Evolutionary conservation across 2,113 vertebrate genomes (phyloP).

Genomic region (Carassius gibelio): DNA sequence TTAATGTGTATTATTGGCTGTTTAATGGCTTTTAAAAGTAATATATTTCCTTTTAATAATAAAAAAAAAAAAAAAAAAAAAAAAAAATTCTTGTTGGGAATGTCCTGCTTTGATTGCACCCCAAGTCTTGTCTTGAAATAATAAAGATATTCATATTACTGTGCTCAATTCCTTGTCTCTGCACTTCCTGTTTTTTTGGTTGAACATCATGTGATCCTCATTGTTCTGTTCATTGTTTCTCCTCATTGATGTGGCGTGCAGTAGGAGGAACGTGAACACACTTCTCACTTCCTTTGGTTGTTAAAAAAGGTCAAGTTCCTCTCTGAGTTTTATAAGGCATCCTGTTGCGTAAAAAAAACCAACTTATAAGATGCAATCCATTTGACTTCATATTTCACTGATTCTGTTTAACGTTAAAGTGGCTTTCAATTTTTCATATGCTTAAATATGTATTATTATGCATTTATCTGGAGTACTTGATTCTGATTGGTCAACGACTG

Average conservation of each 20-base stretch:
- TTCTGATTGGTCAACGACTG: background rate
- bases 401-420: background rate
- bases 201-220: background rate
- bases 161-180: background rate
- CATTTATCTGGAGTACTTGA: background rate
- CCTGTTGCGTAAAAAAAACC: background rate
- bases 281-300: background rate
- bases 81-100: background rate
- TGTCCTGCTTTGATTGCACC: background rate
- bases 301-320: background rate
- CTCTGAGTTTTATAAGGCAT: background rate
- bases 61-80: no score
- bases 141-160: background rate
- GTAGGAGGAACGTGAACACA: background rate
- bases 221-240: no score
- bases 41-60: no score
- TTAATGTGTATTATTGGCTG: no score
- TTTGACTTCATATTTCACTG: background rate
- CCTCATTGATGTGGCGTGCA: background rate
- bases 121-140: no score
- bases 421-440: background rate
- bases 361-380: background rate
- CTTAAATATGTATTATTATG: no score
- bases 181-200: slow-evolving; percentile 7
- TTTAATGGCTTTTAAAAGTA: no score